A percentile compares a stretch with the other conserved stretches of the same genome.
Evolutionary conservation across 2,888 invertebrate species (phyloP).

Genomic region (Archaeoteleia sp.): DNA sequence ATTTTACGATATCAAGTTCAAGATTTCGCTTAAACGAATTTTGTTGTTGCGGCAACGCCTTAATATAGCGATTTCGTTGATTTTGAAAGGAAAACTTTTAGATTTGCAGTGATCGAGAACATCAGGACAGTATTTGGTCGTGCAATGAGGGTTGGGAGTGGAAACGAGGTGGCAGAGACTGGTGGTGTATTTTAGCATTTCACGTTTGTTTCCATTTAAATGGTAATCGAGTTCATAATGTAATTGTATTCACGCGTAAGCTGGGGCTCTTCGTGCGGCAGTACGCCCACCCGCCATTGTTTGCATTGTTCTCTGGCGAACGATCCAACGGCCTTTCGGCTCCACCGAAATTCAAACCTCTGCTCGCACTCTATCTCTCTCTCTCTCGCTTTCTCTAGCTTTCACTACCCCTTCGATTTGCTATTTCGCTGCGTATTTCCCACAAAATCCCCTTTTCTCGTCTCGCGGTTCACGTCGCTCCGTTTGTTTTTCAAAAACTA

Average conservation of each 20-base stretch:
- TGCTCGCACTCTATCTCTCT: slow-evolving; percentile 50
- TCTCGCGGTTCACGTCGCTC: slow-evolving; percentile 35
- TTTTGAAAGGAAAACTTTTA: slow-evolving; percentile 17
- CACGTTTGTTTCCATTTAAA: slow-evolving; percentile 75
- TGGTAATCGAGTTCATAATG: slow-evolving; percentile 75
- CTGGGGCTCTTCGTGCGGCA: slow-evolving; percentile 70
- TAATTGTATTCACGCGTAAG: slow-evolving; percentile 75
- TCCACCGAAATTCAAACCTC: slow-evolving; percentile 66
- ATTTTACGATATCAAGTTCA: too few species aligned
- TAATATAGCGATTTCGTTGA: background rate
- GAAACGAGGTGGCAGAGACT: slow-evolving; percentile 55
- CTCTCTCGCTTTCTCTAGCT: background rate
- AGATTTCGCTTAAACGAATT: too few species aligned
- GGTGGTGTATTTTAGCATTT: slow-evolving; percentile 72
- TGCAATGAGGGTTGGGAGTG: slow-evolving; percentile 28
- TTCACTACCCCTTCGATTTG: slow-evolving; percentile 32
- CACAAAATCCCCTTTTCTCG: slow-evolving; percentile 43
- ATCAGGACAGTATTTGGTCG: slow-evolving; percentile 19
- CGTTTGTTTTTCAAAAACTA: slow-evolving; percentile 35
- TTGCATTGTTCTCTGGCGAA: slow-evolving; percentile 69
- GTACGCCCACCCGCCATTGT: slow-evolving; percentile 66
- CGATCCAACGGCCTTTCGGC: slow-evolving; percentile 68
- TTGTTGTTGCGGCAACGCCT: too few species aligned
- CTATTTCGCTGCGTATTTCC: slow-evolving; percentile 40
- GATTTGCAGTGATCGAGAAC: slow-evolving; percentile 26